phyloP scores from a whole-genome alignment of 2,888 invertebrate genomes.

The Ctena decussata region DNA sequence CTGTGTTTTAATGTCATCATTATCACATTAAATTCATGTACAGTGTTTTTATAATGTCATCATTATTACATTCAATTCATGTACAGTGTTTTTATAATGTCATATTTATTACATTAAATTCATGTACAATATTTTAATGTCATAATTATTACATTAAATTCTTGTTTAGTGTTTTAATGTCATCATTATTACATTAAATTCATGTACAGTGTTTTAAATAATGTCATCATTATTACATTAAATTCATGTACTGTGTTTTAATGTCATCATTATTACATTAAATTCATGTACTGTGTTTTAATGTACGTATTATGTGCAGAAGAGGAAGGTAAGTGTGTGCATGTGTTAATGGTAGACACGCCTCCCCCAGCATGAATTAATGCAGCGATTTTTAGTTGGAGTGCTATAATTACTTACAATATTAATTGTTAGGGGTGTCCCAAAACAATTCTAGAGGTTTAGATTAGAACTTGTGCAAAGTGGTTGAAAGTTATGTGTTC shows the following conservation, averaged over 20 bases:
- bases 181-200: too few relatives aligned
- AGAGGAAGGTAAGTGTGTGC: conserved; percentile 1
- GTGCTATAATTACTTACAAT: background rate
- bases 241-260: background rate
- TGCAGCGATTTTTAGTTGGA: background rate
- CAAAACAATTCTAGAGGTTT: too few relatives aligned
- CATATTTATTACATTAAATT: too few relatives aligned
- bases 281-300: background rate
- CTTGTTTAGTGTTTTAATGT: too few relatives aligned
- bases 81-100: too few relatives aligned
- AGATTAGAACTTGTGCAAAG: too few relatives aligned
- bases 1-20: background rate
- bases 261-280: background rate
- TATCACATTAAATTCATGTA: background rate
- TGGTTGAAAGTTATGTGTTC: too few relatives aligned
- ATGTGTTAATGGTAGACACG: conserved; percentile 8
- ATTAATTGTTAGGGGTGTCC: too few relatives aligned
- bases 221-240: too few relatives aligned
- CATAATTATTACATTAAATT: too few relatives aligned
- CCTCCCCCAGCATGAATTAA: background rate
- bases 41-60: background rate
- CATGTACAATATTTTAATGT: too few relatives aligned
- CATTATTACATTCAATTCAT: too few relatives aligned
- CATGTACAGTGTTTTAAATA: background rate
- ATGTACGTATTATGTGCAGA: background rate